Evolutionary conservation across 2,888 invertebrate species (phyloP).

Genomic region (Dicyrtomina minuta): DNA sequence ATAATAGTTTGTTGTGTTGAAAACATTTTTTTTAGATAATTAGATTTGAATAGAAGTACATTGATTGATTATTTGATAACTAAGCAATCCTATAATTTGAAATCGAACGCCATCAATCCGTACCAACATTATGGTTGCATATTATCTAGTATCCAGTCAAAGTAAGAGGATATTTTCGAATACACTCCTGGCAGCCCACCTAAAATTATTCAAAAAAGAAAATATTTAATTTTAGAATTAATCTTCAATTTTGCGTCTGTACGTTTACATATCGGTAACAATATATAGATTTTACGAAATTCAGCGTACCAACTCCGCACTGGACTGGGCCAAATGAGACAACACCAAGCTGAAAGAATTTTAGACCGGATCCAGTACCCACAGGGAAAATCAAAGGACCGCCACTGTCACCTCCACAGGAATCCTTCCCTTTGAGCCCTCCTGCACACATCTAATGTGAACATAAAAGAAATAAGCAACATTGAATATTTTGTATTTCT

Average conservation of each 20-base stretch:
- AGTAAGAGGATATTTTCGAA: conserved; percentile 40
- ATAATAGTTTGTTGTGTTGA: too few species aligned
- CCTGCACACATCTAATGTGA: conserved; percentile 53
- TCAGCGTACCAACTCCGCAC: too few species aligned
- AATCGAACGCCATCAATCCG: background rate
- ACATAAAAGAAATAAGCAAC: too few species aligned
- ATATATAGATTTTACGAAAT: too few species aligned
- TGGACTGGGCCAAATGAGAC: conserved; percentile 45
- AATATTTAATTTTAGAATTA: too few species aligned
- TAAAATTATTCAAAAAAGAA: too few species aligned
- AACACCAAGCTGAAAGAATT: conserved; percentile 51
- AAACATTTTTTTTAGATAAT: too few species aligned
- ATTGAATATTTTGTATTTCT: too few species aligned
- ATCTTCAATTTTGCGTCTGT: too few species aligned
- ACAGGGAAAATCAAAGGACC: conserved; percentile 42
- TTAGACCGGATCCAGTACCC: conserved; percentile 28
- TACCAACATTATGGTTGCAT: conserved; percentile 45
- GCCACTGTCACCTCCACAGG: conserved; percentile 41
- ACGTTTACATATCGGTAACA: too few species aligned
- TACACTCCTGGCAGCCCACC: conserved; percentile 49
- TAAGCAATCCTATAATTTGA: background rate
- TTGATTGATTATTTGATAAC: background rate
- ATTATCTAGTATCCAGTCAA: conserved; percentile 52
- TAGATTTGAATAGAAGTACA: too few species aligned
- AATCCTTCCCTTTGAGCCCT: conserved; percentile 37